Percentiles rank a stretch among this genome's conserved stretches.
These are phyloP conservation scores for Subacronicta megacephala DNA, from an alignment of 2,888 invertebrate species.

Conservation along the genomic window DNA sequence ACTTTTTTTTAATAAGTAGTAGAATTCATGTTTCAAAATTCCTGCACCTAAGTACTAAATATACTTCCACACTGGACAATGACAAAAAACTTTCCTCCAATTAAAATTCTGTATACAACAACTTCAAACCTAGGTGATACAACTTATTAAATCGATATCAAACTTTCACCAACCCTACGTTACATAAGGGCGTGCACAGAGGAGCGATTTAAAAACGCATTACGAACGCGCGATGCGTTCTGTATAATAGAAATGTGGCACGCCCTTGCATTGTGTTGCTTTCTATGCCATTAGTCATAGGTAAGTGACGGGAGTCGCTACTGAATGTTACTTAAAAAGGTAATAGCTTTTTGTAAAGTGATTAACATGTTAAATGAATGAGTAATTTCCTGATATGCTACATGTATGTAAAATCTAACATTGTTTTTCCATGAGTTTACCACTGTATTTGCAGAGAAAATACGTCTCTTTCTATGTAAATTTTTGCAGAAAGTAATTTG, in stretches of 20 bases:
- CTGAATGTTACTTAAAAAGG: constrained; percentile 24
- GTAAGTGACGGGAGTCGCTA: constrained; percentile 26
- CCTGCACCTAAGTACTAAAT: too few species aligned
- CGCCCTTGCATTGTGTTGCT: constrained; percentile 61
- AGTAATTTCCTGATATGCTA: neutral
- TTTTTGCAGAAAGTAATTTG: too few species aligned
- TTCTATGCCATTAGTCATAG: constrained; percentile 57
- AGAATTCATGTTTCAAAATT: too few species aligned
- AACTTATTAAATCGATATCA: constrained; percentile 18
- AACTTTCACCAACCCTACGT: constrained; percentile 60
- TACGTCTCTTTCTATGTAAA: too few species aligned
- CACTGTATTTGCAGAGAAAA: too few species aligned
- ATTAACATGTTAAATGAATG: neutral
- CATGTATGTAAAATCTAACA: too few species aligned
- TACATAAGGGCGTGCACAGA: constrained; percentile 54
- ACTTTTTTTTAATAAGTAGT: too few species aligned
- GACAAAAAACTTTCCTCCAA: constrained; percentile 19
- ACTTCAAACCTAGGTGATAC: constrained; percentile 27
- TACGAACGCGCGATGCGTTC: constrained; percentile 48
- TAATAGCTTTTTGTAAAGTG: neutral
- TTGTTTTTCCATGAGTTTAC: too few species aligned
- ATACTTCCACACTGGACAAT: constrained; percentile 4
- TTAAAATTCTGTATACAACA: constrained; percentile 23
- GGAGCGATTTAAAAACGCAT: constrained; percentile 57
- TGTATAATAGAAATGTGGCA: constrained; percentile 54